Conservation (phyloP, 2,888 invertebrate genomes). For the Cancer borealis region DNA sequence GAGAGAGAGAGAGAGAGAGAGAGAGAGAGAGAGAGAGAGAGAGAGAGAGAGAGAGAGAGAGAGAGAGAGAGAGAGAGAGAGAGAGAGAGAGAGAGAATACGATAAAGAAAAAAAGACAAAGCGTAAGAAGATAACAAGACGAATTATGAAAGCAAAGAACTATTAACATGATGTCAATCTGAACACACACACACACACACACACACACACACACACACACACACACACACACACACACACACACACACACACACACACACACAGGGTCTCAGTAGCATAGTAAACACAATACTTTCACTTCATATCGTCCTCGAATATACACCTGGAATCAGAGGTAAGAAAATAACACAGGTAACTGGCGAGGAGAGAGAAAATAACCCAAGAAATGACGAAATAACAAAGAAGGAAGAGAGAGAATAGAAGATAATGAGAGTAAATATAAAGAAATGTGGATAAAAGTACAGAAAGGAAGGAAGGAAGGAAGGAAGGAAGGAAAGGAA, state of each 20-base stretch:
- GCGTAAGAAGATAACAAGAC: no score
- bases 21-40: background rate
- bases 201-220: no score
- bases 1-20: no score
- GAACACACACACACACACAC: no score
- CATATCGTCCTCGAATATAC: background rate
- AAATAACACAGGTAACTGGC: no score
- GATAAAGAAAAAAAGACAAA: background rate
- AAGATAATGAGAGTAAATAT: background rate
- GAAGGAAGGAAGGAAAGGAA: background rate
- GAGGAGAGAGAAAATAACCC: background rate
- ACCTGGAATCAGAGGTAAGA: background rate
- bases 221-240: no score
- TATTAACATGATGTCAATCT: no score
- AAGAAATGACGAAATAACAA: background rate
- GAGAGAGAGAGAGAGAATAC: background rate
- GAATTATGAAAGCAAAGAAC: no score
- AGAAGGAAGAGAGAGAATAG: no score
- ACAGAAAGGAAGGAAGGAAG: background rate
- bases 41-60: constrained; percentile 37
- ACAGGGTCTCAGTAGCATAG: no score
- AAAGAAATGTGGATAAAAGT: background rate
- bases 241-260: background rate
- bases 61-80: constrained; percentile 40
- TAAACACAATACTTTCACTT: background rate